phyloP scores from a whole-genome alignment of 2,888 invertebrate species.

The Papilio elwesi region DNA sequence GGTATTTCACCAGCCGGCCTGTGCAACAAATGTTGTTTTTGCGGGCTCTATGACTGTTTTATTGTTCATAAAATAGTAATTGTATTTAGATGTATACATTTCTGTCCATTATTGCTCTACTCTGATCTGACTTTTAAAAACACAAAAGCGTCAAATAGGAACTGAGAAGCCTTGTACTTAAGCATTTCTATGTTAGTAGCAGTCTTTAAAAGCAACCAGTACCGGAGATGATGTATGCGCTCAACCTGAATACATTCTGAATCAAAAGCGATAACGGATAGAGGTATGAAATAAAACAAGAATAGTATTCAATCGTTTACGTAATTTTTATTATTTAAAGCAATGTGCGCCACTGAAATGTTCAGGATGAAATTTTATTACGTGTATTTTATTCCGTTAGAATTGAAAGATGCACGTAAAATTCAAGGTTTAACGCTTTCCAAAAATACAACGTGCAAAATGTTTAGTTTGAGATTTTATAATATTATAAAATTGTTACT shows the following conservation, averaged over 20 bases:
- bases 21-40: too few relatives aligned
- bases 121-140: too few relatives aligned
- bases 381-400: constrained; percentile 21
- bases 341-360: constrained; percentile 10
- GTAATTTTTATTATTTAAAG: constrained; percentile 30
- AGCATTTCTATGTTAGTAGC: too few relatives aligned
- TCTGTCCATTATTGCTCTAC: too few relatives aligned
- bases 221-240: neutral
- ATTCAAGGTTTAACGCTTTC: constrained; percentile 23
- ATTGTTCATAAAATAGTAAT: too few relatives aligned
- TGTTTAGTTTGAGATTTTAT: constrained; percentile 14
- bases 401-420: constrained; percentile 15
- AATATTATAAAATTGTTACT: constrained; percentile 22
- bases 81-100: too few relatives aligned
- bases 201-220: neutral
- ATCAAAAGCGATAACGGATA: neutral
- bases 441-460: constrained; percentile 20
- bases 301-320: constrained; percentile 13
- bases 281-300: constrained; percentile 7
- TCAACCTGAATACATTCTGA: neutral
- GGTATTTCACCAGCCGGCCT: too few relatives aligned
- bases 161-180: too few relatives aligned
- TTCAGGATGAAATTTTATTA: constrained; percentile 23
- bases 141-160: too few relatives aligned
- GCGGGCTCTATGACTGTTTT: too few relatives aligned